Evolutionary conservation across 2,888 invertebrate genomes (phyloP), one percentile per base, ranked within the genome.

Genomic region (Abrostola tripartita): DNA sequence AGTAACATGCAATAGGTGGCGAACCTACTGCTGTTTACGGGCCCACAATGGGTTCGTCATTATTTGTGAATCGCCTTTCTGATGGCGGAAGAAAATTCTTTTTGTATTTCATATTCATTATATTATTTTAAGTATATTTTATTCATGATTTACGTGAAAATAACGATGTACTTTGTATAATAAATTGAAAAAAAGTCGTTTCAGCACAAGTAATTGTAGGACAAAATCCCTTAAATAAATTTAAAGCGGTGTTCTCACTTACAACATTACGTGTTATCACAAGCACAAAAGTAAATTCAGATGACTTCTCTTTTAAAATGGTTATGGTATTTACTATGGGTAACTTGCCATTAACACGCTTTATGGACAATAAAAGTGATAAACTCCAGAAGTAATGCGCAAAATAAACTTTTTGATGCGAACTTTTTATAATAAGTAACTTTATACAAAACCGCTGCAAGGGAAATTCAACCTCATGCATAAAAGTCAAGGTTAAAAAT

Each of bases 351-450:
- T 82, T 81, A 76, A 73, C 55, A 63, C 64, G 52, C 36, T 82
- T 81, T 80, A 83, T 76, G 65, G 66, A 55, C 74, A 68, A 81
- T 81, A 79, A 81, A 82, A 71, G 66, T 78, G 79, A 82, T 81
- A 83, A 78, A 81, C 65, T 65, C 61, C 58, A 67, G 69, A 78
- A 75, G 70, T 72, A 62, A 82, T 78, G 77, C 68, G 61, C 74
- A 68, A 67, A 70, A 72, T 73, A 76, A 70, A 77, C 56, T 68
- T 71, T 74, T 66, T 65, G 52, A 72, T 66, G 65, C 44, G 37
- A 52, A 54, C 52, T 69, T 70, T 78, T 76, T 71, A 66, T 69
- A 60, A 61, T 44, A 62, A 61, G 14, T 37, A 37, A 24, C 36
- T 12, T 14, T 51, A 52, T n/a, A 51, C 67, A 9, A 41, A 44